Evolutionary conservation across 2,113 vertebrate genomes (phyloP), one percentile per base, ranked within the genome.

Genomic region (Salvelinus sp.): DNA sequence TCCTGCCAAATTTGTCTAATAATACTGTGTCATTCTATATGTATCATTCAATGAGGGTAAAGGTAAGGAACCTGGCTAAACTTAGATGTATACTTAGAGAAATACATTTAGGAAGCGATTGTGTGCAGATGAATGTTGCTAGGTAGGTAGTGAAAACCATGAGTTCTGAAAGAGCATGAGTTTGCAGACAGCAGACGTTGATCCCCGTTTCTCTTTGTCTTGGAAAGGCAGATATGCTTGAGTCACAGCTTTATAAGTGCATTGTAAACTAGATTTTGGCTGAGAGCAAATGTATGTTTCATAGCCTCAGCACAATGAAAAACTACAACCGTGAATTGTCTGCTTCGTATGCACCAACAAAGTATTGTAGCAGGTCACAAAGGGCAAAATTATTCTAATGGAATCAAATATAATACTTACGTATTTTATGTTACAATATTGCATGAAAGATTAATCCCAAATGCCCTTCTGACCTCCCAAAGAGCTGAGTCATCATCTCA

Each of bases 401-500:
- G 33, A 71, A 25, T 25, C 38, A 64, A 62, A 62, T 27, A 54
- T 44, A 75, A 33, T 30, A 73, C 71, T 72, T 33, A 4, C 0
- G 5, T 13, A 48, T 33, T n/a, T 38, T 38, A n/a, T 22, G n/a
- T 25, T 63, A 23, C 47, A 30, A 14, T 60, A 23, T 10, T 2
- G 6, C 22, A 64, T 47, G 58, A 27, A 25, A 38, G 10, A 60
- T 23, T 48, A 13, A 38, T 44, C 48, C 33, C 9, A 54, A 54
- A 28, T 28, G 54, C 6, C 22, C 28, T 76, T 28, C 38, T 48
- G 63, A 38, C 66, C n/a, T 44, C 54, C 13, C 12, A 44, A 16
- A 60, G 58, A 38, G 70, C 54, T 72, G 70, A 72, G 16, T 72
- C 70, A 60, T 33, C 28, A 23, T 60, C 70, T 58, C 70, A 30